A percentile compares a stretch with the other conserved stretches of the same genome.
These are phyloP conservation scores for Volucella bombylans DNA, from an alignment of 2,888 invertebrate species.

Conservation along the genomic window DNA sequence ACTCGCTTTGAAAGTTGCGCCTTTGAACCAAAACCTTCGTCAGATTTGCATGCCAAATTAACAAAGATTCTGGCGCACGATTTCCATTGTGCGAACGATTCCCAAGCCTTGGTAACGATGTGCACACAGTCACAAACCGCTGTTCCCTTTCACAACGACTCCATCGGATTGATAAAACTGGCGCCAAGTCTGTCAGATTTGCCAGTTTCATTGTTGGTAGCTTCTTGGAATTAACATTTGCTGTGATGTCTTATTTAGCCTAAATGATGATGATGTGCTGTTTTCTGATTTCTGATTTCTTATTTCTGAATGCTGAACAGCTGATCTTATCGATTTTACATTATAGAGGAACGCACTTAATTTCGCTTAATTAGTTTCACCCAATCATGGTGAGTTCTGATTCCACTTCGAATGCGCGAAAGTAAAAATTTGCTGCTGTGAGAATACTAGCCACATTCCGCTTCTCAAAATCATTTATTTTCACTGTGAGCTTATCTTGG, in stretches of 20 bases:
- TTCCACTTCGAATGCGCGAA: conserved; percentile 39
- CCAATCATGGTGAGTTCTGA: conserved; percentile 35
- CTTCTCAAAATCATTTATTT: conserved; percentile 64
- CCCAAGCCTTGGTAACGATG: no score
- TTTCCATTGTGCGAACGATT: no score
- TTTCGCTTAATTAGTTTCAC: conserved; percentile 62
- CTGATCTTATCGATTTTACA: conserved; percentile 66
- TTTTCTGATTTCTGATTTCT: conserved; percentile 19
- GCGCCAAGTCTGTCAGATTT: not conserved
- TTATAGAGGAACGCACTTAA: conserved; percentile 54
- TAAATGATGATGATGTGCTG: no score
- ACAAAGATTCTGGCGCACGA: no score
- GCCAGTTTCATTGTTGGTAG: not conserved
- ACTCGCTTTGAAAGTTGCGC: no score
- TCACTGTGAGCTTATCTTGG: conserved; percentile 56
- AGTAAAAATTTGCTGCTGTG: conserved; percentile 37
- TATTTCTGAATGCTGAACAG: conserved; percentile 28
- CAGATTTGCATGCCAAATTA: no score
- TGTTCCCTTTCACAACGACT: no score
- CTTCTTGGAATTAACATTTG: conserved; percentile 7
- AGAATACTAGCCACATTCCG: conserved; percentile 16
- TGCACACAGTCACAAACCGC: no score
- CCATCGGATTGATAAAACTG: not conserved
- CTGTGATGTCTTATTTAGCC: conserved; percentile 45
- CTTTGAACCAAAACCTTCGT: no score